Evolutionary conservation across 2,888 invertebrate genomes (phyloP), one percentile per base, ranked within the genome.

Genomic region (Eledone cirrhosa): DNA sequence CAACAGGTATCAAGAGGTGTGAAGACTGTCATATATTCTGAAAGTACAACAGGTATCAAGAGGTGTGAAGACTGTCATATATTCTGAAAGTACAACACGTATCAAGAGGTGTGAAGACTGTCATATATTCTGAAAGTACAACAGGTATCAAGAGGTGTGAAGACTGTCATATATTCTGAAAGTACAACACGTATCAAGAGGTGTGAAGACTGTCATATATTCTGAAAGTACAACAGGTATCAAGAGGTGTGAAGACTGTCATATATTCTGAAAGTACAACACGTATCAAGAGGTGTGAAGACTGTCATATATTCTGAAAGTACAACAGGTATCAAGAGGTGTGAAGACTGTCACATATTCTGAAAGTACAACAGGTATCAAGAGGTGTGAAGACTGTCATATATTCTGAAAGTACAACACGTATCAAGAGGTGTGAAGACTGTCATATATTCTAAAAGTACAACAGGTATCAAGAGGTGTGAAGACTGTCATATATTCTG

Each of bases 121-220:
- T 98, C 98, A 33, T 97, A 93, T 29, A 98, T 91, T 82, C 90
- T 88, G 83, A 29, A 29, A 29, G n/a, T 14, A 1, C 19, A 67
- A 67, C 16, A 22, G 0, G 27, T 2, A 29, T 2, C 11, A 67
- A 24, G 0, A 94, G 89, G 95, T 94, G 22, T 95, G 93, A 27
- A 99, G 93, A 0, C 95, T 96, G 86, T 98, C 98, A 33, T 97
- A 93, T 29, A 98, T 91, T 82, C 90, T 88, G 83, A 29, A 29
- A 29, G n/a, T 14, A 1, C 19, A 67, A 67, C 16, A 97, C 80
- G 99, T 94, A 1, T 93, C 93, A 85, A 99, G 92, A 94, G 89
- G 95, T 94, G 22, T 95, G 93, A 27, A 99, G 93, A 0, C 95
- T 96, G 86, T 98, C 98, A 33, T 97, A 93, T 29, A 98, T 91